Base-by-base conservation (phyloP, 2,888 invertebrate genomes). In the Drosophila neutralis region DNA sequence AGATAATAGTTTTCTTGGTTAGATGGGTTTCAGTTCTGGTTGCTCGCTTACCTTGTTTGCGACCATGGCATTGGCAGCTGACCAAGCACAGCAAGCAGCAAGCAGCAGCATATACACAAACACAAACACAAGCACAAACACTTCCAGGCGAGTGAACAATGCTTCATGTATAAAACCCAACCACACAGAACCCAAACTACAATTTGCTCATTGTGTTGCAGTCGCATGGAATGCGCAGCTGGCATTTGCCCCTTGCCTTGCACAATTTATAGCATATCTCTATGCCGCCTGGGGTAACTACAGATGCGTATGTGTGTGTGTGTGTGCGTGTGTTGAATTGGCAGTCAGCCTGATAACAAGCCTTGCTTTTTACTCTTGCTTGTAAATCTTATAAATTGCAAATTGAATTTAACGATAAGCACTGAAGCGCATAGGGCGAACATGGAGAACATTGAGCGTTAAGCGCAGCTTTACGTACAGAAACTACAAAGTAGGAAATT, bases 391-490 rank as follows among this genome's bases (percentile, higher is more conserved):
- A 80, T 87, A 89, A 87, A 85, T 89, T 85, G 85, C 76, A 86
- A 89, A 86, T 87, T 89, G 88, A 86, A 87, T 86, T 87, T 83
- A 85, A 83, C 83, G 88, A 87, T 86, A 89, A 89, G 78, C 83
- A 86, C 80, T 75, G 60, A 64, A 59, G 49, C 54, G 38, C 48
- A 75, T 57, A 36, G 38, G 40, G 24, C 27, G 27, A 21, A 35
- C 53, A 58, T 45, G 18, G n/a, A 52, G 64, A 27, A 49, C 54
- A 65, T 33, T 45, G 54, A 58, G 13, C 45, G 52, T 53, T 57
- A 45, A 75, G 48, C 48, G 53, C 15, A 13, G 29, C 8, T 52
- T 15, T 78, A 69, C 69, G 63, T 31, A 51, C 29, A 42, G 2
- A 64, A 74, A 75, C 10, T 29, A n/a, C n/a, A 24, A 45, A 15